phyloP scores from a whole-genome alignment of 2,888 invertebrate species.

The Lymantria monacha region DNA sequence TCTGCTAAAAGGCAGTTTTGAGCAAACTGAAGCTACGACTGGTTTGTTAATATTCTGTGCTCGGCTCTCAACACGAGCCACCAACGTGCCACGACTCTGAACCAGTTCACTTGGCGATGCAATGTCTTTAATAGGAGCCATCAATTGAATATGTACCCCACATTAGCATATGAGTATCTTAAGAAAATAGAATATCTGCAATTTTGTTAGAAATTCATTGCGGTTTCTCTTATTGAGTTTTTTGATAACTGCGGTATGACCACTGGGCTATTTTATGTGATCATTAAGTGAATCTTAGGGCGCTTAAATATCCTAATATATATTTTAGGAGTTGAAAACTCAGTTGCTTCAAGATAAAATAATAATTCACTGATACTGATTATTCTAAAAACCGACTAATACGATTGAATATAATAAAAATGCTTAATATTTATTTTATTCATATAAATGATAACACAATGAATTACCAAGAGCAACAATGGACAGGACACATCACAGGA shows the following conservation, averaged over 20 bases:
- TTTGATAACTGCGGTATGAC: neutral
- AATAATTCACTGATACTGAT: no score
- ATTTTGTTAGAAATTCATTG: neutral
- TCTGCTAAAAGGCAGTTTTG: slow-evolving; percentile 60
- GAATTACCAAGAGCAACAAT: no score
- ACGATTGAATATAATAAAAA: no score
- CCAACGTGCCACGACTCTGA: slow-evolving; percentile 38
- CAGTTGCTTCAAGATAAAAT: no score
- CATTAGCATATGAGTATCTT: slow-evolving; percentile 48
- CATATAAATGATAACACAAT: no score
- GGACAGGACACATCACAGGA: no score
- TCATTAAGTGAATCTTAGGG: no score
- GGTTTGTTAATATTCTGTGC: slow-evolving; percentile 58
- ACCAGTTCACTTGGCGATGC: slow-evolving; percentile 44
- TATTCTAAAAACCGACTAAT: no score
- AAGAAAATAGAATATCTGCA: slow-evolving; percentile 29
- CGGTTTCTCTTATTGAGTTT: neutral
- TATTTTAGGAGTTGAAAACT: no score
- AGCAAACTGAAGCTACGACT: slow-evolving; percentile 42
- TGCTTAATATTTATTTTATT: no score
- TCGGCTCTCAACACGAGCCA: slow-evolving; percentile 40
- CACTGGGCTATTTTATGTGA: no score
- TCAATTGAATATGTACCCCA: slow-evolving; percentile 63
- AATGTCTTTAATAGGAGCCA: slow-evolving; percentile 67
- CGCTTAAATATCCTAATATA: no score